Base-by-base conservation (phyloP, 92 coral and sea anemone species). In the Phenganax subtilis region DNA sequence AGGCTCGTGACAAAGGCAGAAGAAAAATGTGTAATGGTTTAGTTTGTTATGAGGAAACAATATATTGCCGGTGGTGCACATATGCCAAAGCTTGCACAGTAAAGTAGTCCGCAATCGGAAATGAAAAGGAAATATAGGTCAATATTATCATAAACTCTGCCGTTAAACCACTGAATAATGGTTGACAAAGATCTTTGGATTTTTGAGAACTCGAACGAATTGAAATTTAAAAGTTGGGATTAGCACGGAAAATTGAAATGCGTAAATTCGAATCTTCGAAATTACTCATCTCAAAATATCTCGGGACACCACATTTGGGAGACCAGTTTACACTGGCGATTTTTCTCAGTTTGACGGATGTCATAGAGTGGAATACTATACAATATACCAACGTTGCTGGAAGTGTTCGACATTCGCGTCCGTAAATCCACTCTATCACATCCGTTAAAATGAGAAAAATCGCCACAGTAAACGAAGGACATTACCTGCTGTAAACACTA, bases 41-140 rank as follows among this genome's bases (percentile, higher is more conserved):
- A 10, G 54, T 28, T 68, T 68, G 54, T 20, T 68, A 37, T 44
- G 47, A 37, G 17, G 3, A 68, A 68, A 68, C 54, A 68, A 11
- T 68, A 30, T 68, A 12, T 51, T 12, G 73, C 31, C 16, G 14
- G 31, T 29, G 29, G 7, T 10, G 31, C 67, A 68, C 31, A 68
- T 37, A 10, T 12, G 73, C 73, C 54, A 30, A 7, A 6, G 9
- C 53, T 68, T 52, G 73, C 73, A 25, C 14, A 68, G 73, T 30
- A 68, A 68, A 68, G 29, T 68, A 37, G 47, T n/a, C 52, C 73
- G 53, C 31, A 66, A 16, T 66, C 73, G 73, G 73, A 68, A 68
- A 68, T 29, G 44, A 68, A 68, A n/a, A 16, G 53, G 47, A 68
- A 68, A 30, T 37, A 68, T 37, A 2, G 2, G 47, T 37, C 47